A percentile compares a stretch with the other conserved stretches of the same genome.
phyloP scores from a whole-genome alignment of 2,888 invertebrate species.

The Eristalis tenax region DNA sequence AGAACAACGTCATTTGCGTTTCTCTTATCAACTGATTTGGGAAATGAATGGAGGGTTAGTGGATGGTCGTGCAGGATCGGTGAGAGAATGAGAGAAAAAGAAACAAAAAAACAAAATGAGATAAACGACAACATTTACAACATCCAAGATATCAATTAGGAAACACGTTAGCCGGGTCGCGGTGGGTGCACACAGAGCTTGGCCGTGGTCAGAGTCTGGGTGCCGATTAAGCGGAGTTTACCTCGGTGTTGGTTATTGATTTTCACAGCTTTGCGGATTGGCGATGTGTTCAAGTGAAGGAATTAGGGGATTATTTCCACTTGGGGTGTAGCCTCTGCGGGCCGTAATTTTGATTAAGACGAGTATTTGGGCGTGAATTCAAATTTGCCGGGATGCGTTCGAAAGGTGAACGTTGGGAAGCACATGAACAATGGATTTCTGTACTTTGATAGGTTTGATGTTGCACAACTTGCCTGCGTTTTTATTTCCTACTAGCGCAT shows the following conservation, averaged over 20 bases:
- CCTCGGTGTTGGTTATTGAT: neutral
- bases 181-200: neutral
- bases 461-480: too few relatives aligned
- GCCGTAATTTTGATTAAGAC: too few relatives aligned
- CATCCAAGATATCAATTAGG: neutral
- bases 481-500: too few relatives aligned
- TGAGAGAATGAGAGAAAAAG: slow-evolving; percentile 64
- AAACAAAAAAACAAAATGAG: slow-evolving; percentile 47
- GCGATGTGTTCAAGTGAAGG: neutral
- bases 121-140: slow-evolving; percentile 29
- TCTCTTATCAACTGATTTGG: slow-evolving; percentile 76
- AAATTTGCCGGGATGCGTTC: too few relatives aligned
- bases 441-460: too few relatives aligned
- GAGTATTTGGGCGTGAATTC: too few relatives aligned
- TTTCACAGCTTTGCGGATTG: neutral
- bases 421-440: too few relatives aligned
- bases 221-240: neutral
- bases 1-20: slow-evolving; percentile 79
- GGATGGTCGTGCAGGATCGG: slow-evolving; percentile 68
- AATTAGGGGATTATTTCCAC: too few relatives aligned
- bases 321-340: too few relatives aligned
- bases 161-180: neutral
- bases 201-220: neutral
- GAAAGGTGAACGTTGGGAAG: too few relatives aligned
- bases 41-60: slow-evolving; percentile 41